phyloP scores from a whole-genome alignment of 2,797 vertebrate genomes.

The Schizothorax lantsangensis region DNA sequence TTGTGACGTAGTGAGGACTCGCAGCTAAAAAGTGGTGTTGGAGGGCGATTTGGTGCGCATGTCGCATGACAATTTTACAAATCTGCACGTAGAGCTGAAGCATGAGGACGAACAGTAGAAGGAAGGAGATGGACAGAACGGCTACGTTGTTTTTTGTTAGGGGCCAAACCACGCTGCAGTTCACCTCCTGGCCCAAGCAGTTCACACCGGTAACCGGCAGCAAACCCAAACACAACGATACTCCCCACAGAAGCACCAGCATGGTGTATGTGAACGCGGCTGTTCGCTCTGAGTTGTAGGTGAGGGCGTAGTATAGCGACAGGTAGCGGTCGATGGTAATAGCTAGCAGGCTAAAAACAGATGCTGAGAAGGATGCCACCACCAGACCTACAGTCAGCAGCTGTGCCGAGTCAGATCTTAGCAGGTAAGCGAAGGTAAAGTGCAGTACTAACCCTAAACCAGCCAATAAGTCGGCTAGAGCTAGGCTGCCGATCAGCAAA shows the following conservation, averaged over 20 bases:
- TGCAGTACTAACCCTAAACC: constrained; percentile 94
- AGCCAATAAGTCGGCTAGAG: constrained; percentile 95
- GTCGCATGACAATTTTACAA: constrained; percentile 97
- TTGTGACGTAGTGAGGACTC: constrained; percentile 98
- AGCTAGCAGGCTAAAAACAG: constrained; percentile 95
- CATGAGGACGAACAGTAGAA: constrained; percentile 98
- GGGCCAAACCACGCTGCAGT: constrained; percentile 95
- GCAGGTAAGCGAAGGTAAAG: constrained; percentile 95
- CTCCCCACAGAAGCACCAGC: constrained; percentile 93
- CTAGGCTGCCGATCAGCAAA: constrained; percentile 96
- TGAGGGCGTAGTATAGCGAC: constrained; percentile 97
- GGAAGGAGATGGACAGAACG: constrained; percentile 93
- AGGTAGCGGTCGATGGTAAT: constrained; percentile 99
- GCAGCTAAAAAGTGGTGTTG: constrained; percentile 98
- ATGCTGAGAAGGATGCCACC: constrained; percentile 97
- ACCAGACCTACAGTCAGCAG: constrained; percentile 93
- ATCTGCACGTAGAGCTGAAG: constrained; percentile 98
- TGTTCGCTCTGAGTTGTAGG: constrained; percentile 97
- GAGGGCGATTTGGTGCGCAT: constrained; percentile 97
- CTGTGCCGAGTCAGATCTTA: constrained; percentile 92
- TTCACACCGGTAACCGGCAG: constrained; percentile 95
- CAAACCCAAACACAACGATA: constrained; percentile 91
- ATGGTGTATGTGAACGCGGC: constrained; percentile 97
- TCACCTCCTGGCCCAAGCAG: constrained; percentile 91
- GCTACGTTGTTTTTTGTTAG: constrained; percentile 98